Evolutionary conservation across 2,888 invertebrate genomes (phyloP), one percentile per base, ranked within the genome.

Genomic region (Byasa hedistus): DNA sequence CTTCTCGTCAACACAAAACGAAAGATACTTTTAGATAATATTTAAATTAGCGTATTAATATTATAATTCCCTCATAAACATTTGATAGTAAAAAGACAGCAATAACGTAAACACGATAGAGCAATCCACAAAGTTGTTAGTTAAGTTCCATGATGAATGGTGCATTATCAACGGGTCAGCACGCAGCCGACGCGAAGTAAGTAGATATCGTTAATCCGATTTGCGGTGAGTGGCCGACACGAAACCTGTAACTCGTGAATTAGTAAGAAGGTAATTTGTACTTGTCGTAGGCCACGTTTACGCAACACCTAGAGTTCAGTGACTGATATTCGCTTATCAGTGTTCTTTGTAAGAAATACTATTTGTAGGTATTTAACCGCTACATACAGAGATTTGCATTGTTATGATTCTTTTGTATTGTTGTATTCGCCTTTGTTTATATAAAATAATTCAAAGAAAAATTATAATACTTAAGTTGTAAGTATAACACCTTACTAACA

Each of bases 291-390:
- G 70, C 69, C 64, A 72, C 68, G 70, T 81, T 82, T 81, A 76
- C 78, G 79, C 79, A 83, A 85, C 81, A 80, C 76, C 77, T 75
- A 72, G 73, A 85, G 88, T 84, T 88, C 87, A 73, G 77, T 84
- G 86, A 65, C 84, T 87, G 89, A 90, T 89, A 88, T 81, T 79
- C 72, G 76, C 83, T 87, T 90, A 89, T 89, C 89, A 83, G 79
- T 77, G 80, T 85, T 87, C 85, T 85, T 87, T 83, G 76, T 80
- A 80, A 48, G n/a, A 22, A 86, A 86, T 74, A 71, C 69, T 78
- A 75, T 76, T n/a, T 77, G 78, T 76, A 80, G 82, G 77, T 81
- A 83, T 82, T 83, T 85, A 86, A 24, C 24, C 23, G 32, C 54
- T 27, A 55, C 60, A n/a, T 52, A 64, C 58, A 27, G 24, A 21